These are phyloP conservation scores for Tamias sibiricus DNA, from an alignment of 2,113 vertebrate genomes.

Conservation along the genomic window DNA sequence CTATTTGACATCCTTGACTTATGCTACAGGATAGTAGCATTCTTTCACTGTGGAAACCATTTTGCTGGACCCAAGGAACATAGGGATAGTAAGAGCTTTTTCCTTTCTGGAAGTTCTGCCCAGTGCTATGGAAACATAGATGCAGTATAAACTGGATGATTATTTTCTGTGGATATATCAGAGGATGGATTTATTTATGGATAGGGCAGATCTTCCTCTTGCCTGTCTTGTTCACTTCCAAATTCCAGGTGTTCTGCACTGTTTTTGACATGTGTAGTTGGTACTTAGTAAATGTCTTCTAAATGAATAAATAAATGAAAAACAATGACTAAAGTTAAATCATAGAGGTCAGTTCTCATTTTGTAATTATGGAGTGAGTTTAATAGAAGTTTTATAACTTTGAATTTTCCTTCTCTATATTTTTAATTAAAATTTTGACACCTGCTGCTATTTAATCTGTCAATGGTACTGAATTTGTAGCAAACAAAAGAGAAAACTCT, in stretches of 20 bases:
- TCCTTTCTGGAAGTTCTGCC: not conserved
- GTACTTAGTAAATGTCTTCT: not conserved
- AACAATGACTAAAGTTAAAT: not conserved
- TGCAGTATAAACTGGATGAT: not conserved
- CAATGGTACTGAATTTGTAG: not conserved
- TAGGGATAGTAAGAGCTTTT: not conserved
- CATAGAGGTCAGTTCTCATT: not conserved
- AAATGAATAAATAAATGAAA: not conserved
- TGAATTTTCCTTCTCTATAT: not conserved
- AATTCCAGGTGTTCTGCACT: not conserved
- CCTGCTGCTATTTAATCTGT: not conserved
- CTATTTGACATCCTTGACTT: no score
- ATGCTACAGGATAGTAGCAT: not conserved
- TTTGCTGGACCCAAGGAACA: not conserved
- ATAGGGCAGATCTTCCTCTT: not conserved
- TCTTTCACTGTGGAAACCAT: not conserved
- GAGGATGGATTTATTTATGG: not conserved
- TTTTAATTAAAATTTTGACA: not conserved
- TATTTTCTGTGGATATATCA: not conserved
- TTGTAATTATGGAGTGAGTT: not conserved
- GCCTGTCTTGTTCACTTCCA: not conserved
- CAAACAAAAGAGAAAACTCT: slow-evolving; percentile 14
- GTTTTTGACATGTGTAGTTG: not conserved
- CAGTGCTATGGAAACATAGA: not conserved
- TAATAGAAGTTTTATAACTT: not conserved